Evolutionary conservation across 2,113 vertebrate genomes (phyloP).

Genomic region (Chionis minor): DNA sequence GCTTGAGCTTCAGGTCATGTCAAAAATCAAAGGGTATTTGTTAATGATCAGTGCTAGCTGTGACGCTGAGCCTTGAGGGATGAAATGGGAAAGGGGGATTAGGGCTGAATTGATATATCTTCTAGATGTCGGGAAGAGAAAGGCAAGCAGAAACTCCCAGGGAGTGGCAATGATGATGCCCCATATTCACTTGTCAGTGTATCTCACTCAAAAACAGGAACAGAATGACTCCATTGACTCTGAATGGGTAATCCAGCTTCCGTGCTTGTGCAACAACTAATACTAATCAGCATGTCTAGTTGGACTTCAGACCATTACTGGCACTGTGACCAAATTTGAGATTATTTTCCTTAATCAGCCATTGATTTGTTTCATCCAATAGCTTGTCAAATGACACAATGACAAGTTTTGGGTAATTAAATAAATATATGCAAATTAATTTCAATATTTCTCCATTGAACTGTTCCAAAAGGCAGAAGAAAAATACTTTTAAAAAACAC

Average conservation of each 20-base stretch:
- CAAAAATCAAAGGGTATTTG: not conserved
- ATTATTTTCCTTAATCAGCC: not conserved
- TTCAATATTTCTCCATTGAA: not conserved
- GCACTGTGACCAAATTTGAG: not conserved
- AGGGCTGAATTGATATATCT: not conserved
- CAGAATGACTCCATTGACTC: not conserved
- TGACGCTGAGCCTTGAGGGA: not conserved
- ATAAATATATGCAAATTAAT: not conserved
- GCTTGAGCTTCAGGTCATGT: not conserved
- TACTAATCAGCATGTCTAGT: not conserved
- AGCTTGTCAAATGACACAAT: not conserved
- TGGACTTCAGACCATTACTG: not conserved
- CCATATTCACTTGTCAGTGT: not conserved
- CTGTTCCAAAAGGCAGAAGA: not conserved
- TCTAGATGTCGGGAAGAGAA: not conserved
- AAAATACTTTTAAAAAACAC: not conserved
- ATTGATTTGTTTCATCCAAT: not conserved
- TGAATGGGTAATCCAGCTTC: not conserved
- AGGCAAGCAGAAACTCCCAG: not conserved
- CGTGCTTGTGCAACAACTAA: not conserved
- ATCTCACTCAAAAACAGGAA: not conserved
- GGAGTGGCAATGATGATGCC: not conserved
- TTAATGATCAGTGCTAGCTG: not conserved
- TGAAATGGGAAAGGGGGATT: not conserved
- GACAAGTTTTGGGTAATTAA: not conserved